phyloP scores from a whole-genome alignment of 2,888 invertebrate species.

The Eupelmus urozonus region DNA sequence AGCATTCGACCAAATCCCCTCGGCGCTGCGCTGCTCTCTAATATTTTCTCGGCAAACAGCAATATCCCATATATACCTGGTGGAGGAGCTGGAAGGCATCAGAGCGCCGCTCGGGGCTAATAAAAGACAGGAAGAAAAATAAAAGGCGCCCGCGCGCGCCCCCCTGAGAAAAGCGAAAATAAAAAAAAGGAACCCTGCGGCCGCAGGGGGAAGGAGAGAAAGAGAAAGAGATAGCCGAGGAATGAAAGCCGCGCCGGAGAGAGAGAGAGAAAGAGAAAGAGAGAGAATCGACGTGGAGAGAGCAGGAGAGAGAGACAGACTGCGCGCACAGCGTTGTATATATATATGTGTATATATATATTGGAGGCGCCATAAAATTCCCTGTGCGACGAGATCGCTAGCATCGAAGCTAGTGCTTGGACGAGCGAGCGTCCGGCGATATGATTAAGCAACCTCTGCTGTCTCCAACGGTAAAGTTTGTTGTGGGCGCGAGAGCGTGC shows the following conservation, averaged over 20 bases:
- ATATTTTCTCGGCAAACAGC: constrained; percentile 39
- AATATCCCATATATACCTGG: too few relatives aligned
- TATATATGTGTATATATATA: constrained; percentile 10
- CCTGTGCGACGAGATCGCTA: constrained; percentile 41
- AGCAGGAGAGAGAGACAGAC: constrained; percentile 36
- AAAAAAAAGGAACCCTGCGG: constrained; percentile 24
- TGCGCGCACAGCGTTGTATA: too few relatives aligned
- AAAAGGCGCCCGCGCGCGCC: constrained; percentile 17
- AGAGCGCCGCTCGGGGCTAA: constrained; percentile 32
- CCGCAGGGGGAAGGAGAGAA: constrained; percentile 12
- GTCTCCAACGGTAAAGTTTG: constrained; percentile 52
- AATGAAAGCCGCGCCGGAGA: constrained; percentile 47
- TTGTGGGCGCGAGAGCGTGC: not conserved
- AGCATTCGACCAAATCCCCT: constrained; percentile 1
- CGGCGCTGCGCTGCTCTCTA: not conserved
- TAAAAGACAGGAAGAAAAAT: constrained; percentile 53
- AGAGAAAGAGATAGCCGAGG: constrained; percentile 28
- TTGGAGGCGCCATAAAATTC: constrained; percentile 57
- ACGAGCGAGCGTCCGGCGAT: constrained; percentile 57
- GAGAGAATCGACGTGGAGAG: constrained; percentile 30
- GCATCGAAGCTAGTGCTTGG: too few relatives aligned
- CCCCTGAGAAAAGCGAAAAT: constrained; percentile 22
- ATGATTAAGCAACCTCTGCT: constrained; percentile 59
- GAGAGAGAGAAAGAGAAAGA: constrained; percentile 44
- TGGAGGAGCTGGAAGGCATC: not conserved